Evolutionary conservation across 2,797 vertebrate species (phyloP).

Genomic region (Ibycter americanus): DNA sequence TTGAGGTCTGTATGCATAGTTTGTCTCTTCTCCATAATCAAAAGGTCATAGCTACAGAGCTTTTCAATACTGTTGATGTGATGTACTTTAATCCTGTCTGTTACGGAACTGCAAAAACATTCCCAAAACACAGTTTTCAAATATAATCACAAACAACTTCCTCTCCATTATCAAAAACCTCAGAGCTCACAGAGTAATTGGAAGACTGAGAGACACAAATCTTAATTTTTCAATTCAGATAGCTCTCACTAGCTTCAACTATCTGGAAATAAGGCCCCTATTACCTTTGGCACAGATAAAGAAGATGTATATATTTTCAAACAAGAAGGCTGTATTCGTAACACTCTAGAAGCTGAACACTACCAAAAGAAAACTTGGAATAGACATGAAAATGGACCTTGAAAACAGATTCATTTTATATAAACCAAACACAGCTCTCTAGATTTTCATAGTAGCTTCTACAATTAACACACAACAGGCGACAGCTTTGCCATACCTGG

Average conservation of each 20-base stretch:
- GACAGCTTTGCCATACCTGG: slow-evolving; percentile 80
- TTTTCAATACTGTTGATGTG: background rate
- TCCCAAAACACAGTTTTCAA: background rate
- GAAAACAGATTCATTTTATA: background rate
- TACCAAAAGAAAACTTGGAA: background rate
- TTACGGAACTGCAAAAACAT: background rate
- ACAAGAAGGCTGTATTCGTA: background rate
- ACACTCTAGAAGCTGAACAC: background rate
- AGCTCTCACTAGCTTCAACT: background rate
- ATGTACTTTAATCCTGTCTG: background rate
- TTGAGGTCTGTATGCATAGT: background rate
- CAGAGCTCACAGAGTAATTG: background rate
- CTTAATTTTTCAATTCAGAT: background rate
- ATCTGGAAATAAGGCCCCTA: background rate
- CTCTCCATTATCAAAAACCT: background rate
- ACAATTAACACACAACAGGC: background rate
- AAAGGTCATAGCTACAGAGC: background rate
- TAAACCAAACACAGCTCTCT: background rate
- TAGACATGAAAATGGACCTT: background rate
- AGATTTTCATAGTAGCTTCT: background rate
- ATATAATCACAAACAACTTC: background rate
- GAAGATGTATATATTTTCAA: background rate
- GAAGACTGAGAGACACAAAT: background rate
- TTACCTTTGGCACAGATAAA: background rate
- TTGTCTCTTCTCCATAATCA: background rate